Evolutionary conservation across 2,113 vertebrate genomes (phyloP), one percentile per base, ranked within the genome.

Genomic region (Dromas ardeola): DNA sequence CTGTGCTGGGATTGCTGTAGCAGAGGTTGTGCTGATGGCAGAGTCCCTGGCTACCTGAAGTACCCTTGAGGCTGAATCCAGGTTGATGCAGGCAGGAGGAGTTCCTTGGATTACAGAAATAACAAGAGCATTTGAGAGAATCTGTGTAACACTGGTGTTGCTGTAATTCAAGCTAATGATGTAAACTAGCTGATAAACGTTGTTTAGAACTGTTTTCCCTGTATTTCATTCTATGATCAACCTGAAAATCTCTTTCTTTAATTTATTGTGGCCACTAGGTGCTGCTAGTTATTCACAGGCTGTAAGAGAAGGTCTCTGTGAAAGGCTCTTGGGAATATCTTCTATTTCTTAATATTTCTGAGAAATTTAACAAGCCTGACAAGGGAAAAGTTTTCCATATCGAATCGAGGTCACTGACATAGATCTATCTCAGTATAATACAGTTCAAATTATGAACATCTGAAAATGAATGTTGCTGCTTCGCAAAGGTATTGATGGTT

Each of bases 241-340:
- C 58, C 9, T 59, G 61, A 56, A 67, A 63, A 65, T 66, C 29
- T 30, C 23, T 19, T 19, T 36, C n/a, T 77, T 55, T 80, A 56
- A 62, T 87, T 49, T 79, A 13, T 50, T 90, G 53, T 1, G 18
- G 66, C 98, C 98, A 96, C 97, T 97, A 95, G 98, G 82, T 97
- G 98, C 92, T 96, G 98, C 98, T 98, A 40, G 81, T 88, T 96
- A 76, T 79, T 65, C 85, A 78, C 8, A 1, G 38, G 13, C 43
- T 69, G 77, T 65, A 86, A 72, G 25, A 1, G 4, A 52, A 56
- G 19, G 18, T 49, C 40, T 13, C 15, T 2, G 13, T 17, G 38
- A 59, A 58, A 80, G 38, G 29, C 38, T 2, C 11, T 67, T 52
- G 10, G 22, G 43, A 72, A 9, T 69, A 45, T 67, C 15, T 43